phyloP scores from a whole-genome alignment of 2,888 invertebrate species.

The Tenthredo notha region DNA sequence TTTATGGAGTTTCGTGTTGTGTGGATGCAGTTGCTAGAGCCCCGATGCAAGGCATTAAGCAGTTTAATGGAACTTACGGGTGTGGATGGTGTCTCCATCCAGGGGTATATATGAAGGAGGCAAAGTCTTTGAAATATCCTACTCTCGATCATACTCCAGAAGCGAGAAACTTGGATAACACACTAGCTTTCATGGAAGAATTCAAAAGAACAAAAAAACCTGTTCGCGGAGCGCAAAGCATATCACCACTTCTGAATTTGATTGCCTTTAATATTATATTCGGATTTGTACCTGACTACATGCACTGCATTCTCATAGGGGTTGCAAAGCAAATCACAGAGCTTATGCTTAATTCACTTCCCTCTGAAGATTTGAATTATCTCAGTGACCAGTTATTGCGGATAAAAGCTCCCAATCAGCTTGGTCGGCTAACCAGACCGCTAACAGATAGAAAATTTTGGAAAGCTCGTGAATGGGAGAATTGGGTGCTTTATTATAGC shows the following conservation, averaged over 20 bases:
- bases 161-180: slow-evolving; percentile 45
- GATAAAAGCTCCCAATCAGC: no score
- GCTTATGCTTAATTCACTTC: not conserved
- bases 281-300: slow-evolving; percentile 53
- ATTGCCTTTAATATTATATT: slow-evolving; percentile 54
- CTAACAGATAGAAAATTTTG: no score
- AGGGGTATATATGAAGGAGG: no score
- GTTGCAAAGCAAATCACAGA: not conserved
- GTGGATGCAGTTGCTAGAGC: slow-evolving; percentile 56
- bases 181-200: slow-evolving; percentile 36
- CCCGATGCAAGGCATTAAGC: slow-evolving; percentile 47
- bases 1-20: slow-evolving; percentile 13
- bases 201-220: slow-evolving; percentile 13
- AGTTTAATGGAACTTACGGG: slow-evolving; percentile 53
- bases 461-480: no score
- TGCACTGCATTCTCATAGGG: slow-evolving; percentile 14
- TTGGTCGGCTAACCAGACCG: no score
- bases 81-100: no score
- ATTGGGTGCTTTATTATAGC: no score
- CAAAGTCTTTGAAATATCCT: slow-evolving; percentile 53
- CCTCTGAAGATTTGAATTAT: no score
- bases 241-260: slow-evolving; percentile 51
- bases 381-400: no score
- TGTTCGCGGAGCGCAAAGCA: slow-evolving; percentile 51
- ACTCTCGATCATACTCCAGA: slow-evolving; percentile 11